These are phyloP conservation scores for Julus scanicus DNA, from an alignment of 2,888 invertebrate species.

Conservation along the genomic window DNA sequence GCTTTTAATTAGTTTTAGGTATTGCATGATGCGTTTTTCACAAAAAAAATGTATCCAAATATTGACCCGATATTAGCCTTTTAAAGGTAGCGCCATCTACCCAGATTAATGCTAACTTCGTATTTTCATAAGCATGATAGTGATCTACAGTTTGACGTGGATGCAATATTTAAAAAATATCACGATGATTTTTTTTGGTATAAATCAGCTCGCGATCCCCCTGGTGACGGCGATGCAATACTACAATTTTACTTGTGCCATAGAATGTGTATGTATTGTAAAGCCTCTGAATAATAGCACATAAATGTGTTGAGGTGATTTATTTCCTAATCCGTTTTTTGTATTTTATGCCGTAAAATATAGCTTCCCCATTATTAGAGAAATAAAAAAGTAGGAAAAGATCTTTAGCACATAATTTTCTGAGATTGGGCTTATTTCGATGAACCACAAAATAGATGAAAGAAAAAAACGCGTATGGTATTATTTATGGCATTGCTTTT, in stretches of 20 bases:
- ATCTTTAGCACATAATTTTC: constrained; percentile 37
- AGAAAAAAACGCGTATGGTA: neutral
- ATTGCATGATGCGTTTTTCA: no score
- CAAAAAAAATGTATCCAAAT: no score
- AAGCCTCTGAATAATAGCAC: neutral
- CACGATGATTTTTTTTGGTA: no score
- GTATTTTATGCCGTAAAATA: neutral
- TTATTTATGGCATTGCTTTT: constrained; percentile 23
- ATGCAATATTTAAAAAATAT: no score
- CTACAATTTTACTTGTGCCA: neutral
- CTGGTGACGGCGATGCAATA: no score
- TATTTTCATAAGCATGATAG: no score
- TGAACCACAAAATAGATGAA: neutral
- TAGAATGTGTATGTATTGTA: neutral
- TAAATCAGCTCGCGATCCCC: no score
- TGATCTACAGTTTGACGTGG: no score
- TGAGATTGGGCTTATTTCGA: neutral
- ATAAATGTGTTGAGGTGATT: neutral
- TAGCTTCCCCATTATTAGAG: neutral
- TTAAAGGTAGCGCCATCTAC: no score
- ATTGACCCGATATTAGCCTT: no score
- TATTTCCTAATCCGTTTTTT: neutral
- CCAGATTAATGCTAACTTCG: no score
- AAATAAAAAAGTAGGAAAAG: neutral
- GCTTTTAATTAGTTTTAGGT: no score